phyloP scores from a whole-genome alignment of 2,797 vertebrate genomes.

The Typhlichthys subterraneus region DNA sequence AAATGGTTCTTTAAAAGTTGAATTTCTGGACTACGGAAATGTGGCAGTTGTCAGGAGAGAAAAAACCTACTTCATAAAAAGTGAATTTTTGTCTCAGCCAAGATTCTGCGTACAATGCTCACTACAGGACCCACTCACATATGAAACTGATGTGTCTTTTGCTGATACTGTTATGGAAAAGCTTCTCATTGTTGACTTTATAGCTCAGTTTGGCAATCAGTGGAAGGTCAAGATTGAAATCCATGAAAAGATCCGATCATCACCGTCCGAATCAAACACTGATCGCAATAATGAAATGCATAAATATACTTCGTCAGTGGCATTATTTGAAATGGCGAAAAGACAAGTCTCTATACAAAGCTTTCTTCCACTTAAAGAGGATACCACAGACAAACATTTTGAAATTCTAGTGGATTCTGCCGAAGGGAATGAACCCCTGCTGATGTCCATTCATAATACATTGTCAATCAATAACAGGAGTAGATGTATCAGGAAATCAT shows the following conservation, averaged over 20 bases:
- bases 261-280: background rate
- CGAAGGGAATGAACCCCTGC: too few relatives aligned
- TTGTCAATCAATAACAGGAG: too few relatives aligned
- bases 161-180: conserved; percentile 61
- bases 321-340: too few relatives aligned
- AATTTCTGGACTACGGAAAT: conserved; percentile 92
- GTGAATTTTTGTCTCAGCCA: conserved; percentile 70
- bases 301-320: background rate
- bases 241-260: conserved; percentile 37
- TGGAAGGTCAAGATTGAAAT: conserved; percentile 81
- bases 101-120: conserved; percentile 81
- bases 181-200: conserved; percentile 79
- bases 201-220: conserved; percentile 58
- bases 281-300: background rate
- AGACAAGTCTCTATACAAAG: too few relatives aligned
- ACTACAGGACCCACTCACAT: conserved; percentile 61
- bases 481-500: background rate
- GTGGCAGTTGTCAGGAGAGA: conserved; percentile 64
- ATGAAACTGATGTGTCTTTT: conserved; percentile 65
- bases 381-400: background rate
- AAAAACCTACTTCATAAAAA: conserved; percentile 72
- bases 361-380: too few relatives aligned
- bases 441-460: too few relatives aligned
- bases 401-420: background rate
- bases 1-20: conserved; percentile 67